phyloP scores from a whole-genome alignment of 2,113 vertebrate species.

The Clarias batrachus region DNA sequence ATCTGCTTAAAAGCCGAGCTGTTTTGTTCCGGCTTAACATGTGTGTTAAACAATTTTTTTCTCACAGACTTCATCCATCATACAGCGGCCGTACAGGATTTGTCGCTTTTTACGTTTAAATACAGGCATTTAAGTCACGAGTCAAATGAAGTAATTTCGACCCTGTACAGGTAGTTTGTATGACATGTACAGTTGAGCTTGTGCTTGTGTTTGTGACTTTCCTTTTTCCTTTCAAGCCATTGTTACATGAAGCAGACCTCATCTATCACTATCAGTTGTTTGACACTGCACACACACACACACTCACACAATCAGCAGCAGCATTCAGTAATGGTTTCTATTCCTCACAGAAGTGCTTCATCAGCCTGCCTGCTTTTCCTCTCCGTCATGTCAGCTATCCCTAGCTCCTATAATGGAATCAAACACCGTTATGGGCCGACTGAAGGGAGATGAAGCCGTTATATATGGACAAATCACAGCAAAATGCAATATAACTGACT shows the following conservation, averaged over 20 bases:
- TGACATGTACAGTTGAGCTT: neutral
- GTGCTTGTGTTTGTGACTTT: neutral
- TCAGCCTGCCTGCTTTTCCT: conserved; percentile 1
- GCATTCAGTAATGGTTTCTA: conserved; percentile 19
- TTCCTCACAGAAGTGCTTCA: conserved; percentile 23
- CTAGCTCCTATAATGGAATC: conserved; percentile 9
- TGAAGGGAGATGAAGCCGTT: conserved; percentile 13
- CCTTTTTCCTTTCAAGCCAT: neutral
- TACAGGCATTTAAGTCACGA: neutral
- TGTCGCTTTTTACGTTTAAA: neutral
- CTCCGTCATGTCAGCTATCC: conserved; percentile 21
- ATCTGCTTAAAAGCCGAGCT: neutral
- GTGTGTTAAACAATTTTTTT: neutral
- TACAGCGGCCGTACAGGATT: neutral
- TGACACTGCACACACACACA: neutral
- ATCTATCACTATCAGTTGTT: conserved; percentile 37
- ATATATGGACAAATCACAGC: neutral
- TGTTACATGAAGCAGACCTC: conserved; percentile 24
- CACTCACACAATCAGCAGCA: neutral
- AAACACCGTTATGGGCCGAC: neutral
- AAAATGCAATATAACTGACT: neutral
- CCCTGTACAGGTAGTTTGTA: neutral
- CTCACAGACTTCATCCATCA: neutral
- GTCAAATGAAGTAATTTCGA: neutral
- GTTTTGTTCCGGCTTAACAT: neutral